A percentile compares a stretch with the other conserved stretches of the same genome.
phyloP scores from a whole-genome alignment of 2,888 invertebrate genomes.

The Heterodera filipjevi region DNA sequence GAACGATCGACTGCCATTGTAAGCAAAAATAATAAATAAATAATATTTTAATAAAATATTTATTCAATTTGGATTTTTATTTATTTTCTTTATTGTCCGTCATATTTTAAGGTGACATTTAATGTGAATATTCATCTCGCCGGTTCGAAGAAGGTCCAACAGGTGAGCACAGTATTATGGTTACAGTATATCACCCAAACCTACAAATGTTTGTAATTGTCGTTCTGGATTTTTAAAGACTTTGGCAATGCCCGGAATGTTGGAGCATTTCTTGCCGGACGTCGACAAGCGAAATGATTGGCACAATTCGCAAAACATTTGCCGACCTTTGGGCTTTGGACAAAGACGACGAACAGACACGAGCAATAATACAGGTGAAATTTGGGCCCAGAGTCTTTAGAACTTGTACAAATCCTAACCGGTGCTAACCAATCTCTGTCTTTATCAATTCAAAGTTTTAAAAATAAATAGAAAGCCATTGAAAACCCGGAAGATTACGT shows the following conservation, averaged over 20 bases:
- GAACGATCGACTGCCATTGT: constrained; percentile 83
- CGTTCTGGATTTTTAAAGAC: constrained; percentile 73
- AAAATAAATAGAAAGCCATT: constrained; percentile 41
- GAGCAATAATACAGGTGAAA: constrained; percentile 47
- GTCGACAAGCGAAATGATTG: constrained; percentile 69
- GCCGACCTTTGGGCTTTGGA: constrained; percentile 88
- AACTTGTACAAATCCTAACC: too few relatives aligned
- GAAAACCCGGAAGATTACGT: constrained; percentile 81
- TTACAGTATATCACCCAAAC: background rate
- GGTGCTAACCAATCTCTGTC: too few relatives aligned
- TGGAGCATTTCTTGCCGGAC: constrained; percentile 75
- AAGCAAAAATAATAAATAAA: background rate
- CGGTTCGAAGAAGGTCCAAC: constrained; percentile 69
- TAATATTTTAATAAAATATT: too few relatives aligned
- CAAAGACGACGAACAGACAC: constrained; percentile 51
- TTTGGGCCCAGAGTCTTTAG: too few relatives aligned
- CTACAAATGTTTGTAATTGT: too few relatives aligned
- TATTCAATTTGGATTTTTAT: too few relatives aligned
- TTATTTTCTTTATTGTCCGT: too few relatives aligned
- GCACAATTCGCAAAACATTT: constrained; percentile 78
- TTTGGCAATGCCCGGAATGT: constrained; percentile 76
- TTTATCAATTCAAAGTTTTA: background rate
- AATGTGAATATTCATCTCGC: constrained; percentile 77
- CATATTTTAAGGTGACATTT: constrained; percentile 89
- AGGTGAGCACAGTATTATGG: constrained; percentile 43